Percentiles rank a stretch among this genome's conserved stretches.
phyloP scores from a whole-genome alignment of 2,888 invertebrate genomes.

The Norana najaformis region DNA sequence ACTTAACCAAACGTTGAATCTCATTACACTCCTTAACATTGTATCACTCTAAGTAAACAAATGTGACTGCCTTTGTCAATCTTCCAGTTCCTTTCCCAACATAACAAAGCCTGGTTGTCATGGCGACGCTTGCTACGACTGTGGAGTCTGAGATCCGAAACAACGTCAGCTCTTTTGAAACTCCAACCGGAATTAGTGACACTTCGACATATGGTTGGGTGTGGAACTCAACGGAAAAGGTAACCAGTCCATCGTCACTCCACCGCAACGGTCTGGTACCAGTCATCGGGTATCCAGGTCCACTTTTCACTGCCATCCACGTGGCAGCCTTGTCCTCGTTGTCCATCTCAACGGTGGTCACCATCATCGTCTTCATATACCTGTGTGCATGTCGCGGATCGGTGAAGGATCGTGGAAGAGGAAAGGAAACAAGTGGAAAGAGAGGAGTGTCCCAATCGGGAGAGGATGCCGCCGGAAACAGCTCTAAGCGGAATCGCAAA shows the following conservation, averaged over 20 bases:
- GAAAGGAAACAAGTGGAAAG: background rate
- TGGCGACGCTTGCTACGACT: background rate
- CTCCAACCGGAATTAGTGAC: background rate
- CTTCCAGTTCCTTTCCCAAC: background rate
- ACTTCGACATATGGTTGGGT: background rate
- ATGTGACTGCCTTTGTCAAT: background rate
- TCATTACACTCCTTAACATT: background rate
- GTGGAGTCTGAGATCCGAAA: background rate
- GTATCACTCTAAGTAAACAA: too few relatives aligned
- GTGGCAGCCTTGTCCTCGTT: background rate
- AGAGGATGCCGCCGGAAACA: too few relatives aligned
- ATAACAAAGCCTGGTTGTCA: background rate
- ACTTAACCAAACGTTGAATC: background rate
- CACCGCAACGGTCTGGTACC: background rate
- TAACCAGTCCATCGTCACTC: background rate
- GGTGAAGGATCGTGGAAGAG: background rate
- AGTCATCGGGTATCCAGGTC: background rate
- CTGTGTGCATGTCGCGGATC: background rate
- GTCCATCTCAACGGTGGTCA: background rate
- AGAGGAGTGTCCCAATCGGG: too few relatives aligned
- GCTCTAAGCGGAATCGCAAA: background rate
- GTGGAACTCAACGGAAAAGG: background rate
- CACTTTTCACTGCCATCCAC: constrained; percentile 22
- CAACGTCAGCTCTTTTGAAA: background rate
- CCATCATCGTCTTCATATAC: background rate